These are phyloP conservation scores for Drosophila pegasa DNA, from an alignment of 2,888 invertebrate species.

Conservation along the genomic window DNA sequence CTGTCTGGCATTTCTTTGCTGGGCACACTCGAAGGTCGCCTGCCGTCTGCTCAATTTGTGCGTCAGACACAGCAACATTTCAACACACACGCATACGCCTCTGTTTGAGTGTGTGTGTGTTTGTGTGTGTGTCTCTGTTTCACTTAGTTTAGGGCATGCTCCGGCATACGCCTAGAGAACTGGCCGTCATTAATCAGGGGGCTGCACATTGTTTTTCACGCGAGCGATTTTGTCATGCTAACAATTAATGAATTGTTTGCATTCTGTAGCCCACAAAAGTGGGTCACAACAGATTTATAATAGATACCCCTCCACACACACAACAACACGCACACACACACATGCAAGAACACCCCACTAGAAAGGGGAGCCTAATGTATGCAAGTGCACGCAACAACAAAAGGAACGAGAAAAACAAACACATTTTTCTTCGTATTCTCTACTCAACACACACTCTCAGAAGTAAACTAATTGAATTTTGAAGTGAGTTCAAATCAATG, in stretches of 20 bases:
- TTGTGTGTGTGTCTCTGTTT: background rate
- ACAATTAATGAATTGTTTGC: conserved; percentile 61
- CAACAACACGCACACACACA: background rate
- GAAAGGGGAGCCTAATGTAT: conserved; percentile 50
- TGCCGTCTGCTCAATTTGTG: conserved; percentile 29
- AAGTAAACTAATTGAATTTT: conserved; percentile 60
- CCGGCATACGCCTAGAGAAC: background rate
- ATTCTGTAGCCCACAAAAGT: conserved; percentile 31
- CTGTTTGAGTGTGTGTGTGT: background rate
- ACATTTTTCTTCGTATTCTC: conserved; percentile 44
- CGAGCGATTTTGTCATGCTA: conserved; percentile 31
- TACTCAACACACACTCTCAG: conserved; percentile 25
- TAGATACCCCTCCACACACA: conserved; percentile 4
- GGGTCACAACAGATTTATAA: conserved; percentile 54
- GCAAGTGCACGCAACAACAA: conserved; percentile 53
- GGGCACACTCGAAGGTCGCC: conserved; percentile 15
- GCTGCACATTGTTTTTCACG: conserved; percentile 37
- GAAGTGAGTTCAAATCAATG: conserved; percentile 41
- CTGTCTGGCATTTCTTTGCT: conserved; percentile 11
- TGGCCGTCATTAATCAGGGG: conserved; percentile 48
- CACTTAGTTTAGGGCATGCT: background rate
- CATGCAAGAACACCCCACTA: conserved; percentile 2
- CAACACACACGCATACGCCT: conserved; percentile 15
- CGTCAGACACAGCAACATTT: conserved; percentile 31
- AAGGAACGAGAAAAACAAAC: conserved; percentile 27